Base-by-base conservation (phyloP, 2,113 vertebrate genomes). In the Solenodon paradoxus region DNA sequence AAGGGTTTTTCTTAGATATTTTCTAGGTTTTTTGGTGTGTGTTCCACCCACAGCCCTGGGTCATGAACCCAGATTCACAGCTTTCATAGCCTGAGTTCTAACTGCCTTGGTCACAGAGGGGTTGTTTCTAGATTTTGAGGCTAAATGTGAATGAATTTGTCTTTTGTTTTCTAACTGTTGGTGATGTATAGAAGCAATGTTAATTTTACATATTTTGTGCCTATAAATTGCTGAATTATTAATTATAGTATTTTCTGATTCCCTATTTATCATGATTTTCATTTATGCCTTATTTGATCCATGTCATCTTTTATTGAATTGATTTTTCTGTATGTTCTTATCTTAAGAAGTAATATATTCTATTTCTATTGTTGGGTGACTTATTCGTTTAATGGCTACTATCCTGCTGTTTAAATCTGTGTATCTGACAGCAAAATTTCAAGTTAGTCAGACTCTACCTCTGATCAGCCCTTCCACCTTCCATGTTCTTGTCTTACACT, bases 1-100 rank as follows among this genome's bases (percentile, higher is more conserved):
- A 92, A 87, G 53, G 26, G 57, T 32, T 42, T 82, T 59, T 87
- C 12, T 19, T 28, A 66, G 1, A 86, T 0, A 1, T 86, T 95
- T 81, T 75, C 88, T 92, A 74, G 66, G 59, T 59, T 95, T 32
- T 95, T n/a, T n/a, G n/a, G n/a, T n/a, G n/a, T n/a, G n/a, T n/a
- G n/a, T n/a, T n/a, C n/a, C n/a, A n/a, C n/a, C n/a, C n/a, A n/a
- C n/a, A n/a, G n/a, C n/a, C n/a, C n/a, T n/a, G n/a, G n/a, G n/a
- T n/a, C n/a, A n/a, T n/a, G n/a, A n/a, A n/a, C n/a, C n/a, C n/a
- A n/a, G n/a, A n/a, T n/a, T n/a, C n/a, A n/a, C n/a, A n/a, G n/a
- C n/a, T n/a, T n/a, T n/a, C n/a, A n/a, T n/a, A n/a, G n/a, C n/a
- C n/a, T n/a, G n/a, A n/a, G n/a, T n/a, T n/a, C n/a, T n/a, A n/a